A percentile compares a stretch with the other conserved stretches of the same genome.
Evolutionary conservation across 2,888 invertebrate species (phyloP).

Genomic region (Proisotoma minuta): DNA sequence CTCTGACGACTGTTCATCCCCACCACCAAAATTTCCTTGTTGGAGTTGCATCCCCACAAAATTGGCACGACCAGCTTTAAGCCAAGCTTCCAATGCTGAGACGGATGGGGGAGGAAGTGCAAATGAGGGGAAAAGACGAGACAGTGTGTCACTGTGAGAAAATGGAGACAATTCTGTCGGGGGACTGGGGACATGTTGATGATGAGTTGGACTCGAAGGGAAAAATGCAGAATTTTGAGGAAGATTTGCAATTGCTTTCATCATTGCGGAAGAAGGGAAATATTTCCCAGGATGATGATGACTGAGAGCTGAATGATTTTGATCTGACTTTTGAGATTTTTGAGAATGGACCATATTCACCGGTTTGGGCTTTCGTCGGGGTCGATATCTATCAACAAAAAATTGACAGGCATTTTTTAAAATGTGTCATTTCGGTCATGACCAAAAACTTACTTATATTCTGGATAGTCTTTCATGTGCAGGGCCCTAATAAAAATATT

Average conservation of each 20-base stretch:
- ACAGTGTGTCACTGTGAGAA: constrained; percentile 11
- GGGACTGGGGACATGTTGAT: neutral
- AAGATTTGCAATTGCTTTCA: constrained; percentile 17
- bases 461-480: constrained; percentile 90
- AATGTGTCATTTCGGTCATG: constrained; percentile 55
- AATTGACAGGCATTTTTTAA: neutral
- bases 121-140: constrained; percentile 38
- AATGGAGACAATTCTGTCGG: neutral
- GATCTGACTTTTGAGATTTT: constrained; percentile 39
- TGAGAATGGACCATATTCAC: constrained; percentile 37
- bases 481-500: constrained; percentile 71
- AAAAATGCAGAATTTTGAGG: constrained; percentile 51
- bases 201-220: constrained; percentile 13
- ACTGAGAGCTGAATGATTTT: neutral
- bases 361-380: constrained; percentile 66
- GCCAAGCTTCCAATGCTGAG: constrained; percentile 36
- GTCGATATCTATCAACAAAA: constrained; percentile 51
- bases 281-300: constrained; percentile 21
- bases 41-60: no score
- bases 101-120: constrained; percentile 41
- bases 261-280: constrained; percentile 22
- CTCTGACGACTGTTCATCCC: no score
- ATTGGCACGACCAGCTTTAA: constrained; percentile 4
- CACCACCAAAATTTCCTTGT: neutral
- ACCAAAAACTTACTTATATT: no score